Conservation (phyloP, 2,888 invertebrate genomes). For the Stenodera caucasica region DNA sequence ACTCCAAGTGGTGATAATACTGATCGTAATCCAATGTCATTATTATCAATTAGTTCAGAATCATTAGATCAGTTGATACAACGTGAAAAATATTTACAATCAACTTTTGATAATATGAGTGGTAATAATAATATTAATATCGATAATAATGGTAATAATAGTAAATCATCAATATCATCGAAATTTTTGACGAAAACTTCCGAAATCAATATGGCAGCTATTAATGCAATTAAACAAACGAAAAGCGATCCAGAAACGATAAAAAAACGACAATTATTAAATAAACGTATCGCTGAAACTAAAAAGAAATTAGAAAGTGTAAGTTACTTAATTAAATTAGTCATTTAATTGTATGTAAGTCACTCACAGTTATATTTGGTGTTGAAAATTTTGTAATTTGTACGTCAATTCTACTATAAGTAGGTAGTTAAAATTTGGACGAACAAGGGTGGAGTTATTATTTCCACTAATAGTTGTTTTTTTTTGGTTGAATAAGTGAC, state of each 20-base stretch:
- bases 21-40: slow-evolving; percentile 71
- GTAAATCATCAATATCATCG: slow-evolving; percentile 62
- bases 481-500: too few species aligned
- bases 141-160: not conserved
- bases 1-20: slow-evolving; percentile 82
- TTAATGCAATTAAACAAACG: slow-evolving; percentile 61
- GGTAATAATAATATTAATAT: slow-evolving; percentile 54
- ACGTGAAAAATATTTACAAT: slow-evolving; percentile 66
- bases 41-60: slow-evolving; percentile 76
- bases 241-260: slow-evolving; percentile 66
- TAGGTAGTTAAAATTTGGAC: too few species aligned
- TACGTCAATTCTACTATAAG: too few species aligned
- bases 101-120: slow-evolving; percentile 72
- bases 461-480: too few species aligned
- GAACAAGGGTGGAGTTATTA: too few species aligned
- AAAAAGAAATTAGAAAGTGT: slow-evolving; percentile 85
- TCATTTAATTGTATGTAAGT: slow-evolving; percentile 62
- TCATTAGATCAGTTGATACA: slow-evolving; percentile 62
- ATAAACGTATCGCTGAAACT: slow-evolving; percentile 81
- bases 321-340: slow-evolving; percentile 52
- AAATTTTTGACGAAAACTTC: slow-evolving; percentile 56
- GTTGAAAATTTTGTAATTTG: too few species aligned
- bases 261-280: slow-evolving; percentile 74
- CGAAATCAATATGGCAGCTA: slow-evolving; percentile 57
- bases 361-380: too few species aligned